phyloP scores from a whole-genome alignment of 2,888 invertebrate genomes.

The Automeris io region DNA sequence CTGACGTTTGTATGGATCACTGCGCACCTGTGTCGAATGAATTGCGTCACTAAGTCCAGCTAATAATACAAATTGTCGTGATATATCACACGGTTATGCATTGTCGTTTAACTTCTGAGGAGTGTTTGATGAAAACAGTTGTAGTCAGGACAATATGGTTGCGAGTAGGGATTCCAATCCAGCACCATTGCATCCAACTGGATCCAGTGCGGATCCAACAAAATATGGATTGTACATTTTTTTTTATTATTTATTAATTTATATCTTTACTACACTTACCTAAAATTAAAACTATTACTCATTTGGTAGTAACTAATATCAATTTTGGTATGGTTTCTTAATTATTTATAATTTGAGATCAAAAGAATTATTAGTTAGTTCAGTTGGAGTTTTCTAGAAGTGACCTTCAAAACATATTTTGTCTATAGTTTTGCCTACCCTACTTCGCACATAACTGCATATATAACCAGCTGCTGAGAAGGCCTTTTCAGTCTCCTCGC shows the following conservation, averaged over 20 bases:
- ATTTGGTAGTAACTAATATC: no score
- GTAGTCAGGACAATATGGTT: background rate
- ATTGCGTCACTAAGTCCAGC: constrained; percentile 38
- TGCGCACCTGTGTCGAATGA: constrained; percentile 44
- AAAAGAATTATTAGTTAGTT: no score
- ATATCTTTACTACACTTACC: no score
- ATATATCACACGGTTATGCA: constrained; percentile 43
- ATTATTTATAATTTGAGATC: no score
- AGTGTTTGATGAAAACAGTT: constrained; percentile 21
- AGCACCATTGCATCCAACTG: constrained; percentile 5
- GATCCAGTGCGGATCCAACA: constrained; percentile 8
- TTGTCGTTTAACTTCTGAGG: constrained; percentile 32
- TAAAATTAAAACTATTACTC: no score
- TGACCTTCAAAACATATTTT: constrained; percentile 2
- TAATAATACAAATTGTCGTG: constrained; percentile 50
- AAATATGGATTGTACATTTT: constrained; percentile 5
- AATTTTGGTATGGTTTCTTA: no score
- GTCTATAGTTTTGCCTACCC: background rate
- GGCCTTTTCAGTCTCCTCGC: constrained; percentile 4
- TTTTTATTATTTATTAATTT: constrained; percentile 2
- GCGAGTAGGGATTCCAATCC: background rate
- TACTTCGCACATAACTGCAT: constrained; percentile 1
- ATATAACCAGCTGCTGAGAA: constrained; percentile 6
- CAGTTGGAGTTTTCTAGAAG: constrained; percentile 5
- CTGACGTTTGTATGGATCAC: background rate